Evolutionary conservation across 2,113 vertebrate genomes (phyloP), one percentile per base, ranked within the genome.

Genomic region (Falcunculus frontatus): DNA sequence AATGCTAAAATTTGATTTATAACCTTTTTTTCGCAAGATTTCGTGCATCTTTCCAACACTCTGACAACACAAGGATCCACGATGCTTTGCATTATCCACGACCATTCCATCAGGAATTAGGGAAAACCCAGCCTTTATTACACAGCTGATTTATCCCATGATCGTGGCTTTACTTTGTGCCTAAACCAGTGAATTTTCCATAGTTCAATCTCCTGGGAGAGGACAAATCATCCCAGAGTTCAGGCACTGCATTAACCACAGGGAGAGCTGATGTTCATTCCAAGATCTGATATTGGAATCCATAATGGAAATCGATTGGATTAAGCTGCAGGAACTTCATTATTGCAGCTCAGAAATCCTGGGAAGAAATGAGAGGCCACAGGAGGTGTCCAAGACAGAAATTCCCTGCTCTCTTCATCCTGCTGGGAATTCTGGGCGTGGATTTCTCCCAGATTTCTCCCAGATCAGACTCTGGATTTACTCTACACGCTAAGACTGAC

Each of bases 11-110:
- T 7, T 41, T 37, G 11, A 26, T 39, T 57, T 32, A 22, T 4
- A 64, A 49, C 30, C 3, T 2, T 10, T 23, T 60, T 62, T 52
- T 26, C 2, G 2, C 20, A 42, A 33, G 39, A 35, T 2, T 44
- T 65, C 0, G 0, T 25, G 14, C 9, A 20, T 14, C 14, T 41
- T 75, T 59, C 35, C 62, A 10, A 5, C 16, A 2, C 6, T 15
- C 8, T 15, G n/a, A 32, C 7, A 35, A 29, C 9, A 46, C 2
- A 57, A 81, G 16, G 52, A 49, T 18, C 15, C 16, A 10, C 0
- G 1, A 44, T 33, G 13, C 16, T 75, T 82, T 52, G 16, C 7
- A 0, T 25, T 69, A 18, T 70, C 22, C 33, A 6, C 3, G 33
- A 53, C 1, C 17, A 35, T 73, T 80, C 27, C 33, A 33, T 1